Evolutionary conservation across 2,888 invertebrate species (phyloP), one percentile per base, ranked within the genome.

Genomic region (Limulus polyphemus): DNA sequence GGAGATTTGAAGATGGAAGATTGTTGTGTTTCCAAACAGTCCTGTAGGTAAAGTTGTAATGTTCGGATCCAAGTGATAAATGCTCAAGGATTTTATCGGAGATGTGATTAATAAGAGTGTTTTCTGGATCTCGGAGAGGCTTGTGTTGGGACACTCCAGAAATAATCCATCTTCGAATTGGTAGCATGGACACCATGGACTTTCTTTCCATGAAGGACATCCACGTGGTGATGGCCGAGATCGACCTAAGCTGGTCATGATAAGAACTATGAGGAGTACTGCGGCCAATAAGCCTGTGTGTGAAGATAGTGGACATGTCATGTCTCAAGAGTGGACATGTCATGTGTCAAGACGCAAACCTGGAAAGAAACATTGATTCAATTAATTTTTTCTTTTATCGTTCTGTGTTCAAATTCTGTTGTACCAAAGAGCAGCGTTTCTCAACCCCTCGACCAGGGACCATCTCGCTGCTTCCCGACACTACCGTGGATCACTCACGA

Each of bases 121-220:
- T 70, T 82, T 81, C 75, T 83, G 84, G 70, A 91, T 81, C 57
- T 87, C 84, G 67, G 81, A 80, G 55, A 87, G 83, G 60, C 87
- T 87, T 55, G 88, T 88, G 59, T 87, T 87, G 54, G 90, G 88
- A 76, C 91, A 92, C 77, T 92, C 91, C 73, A 92, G 81, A 79
- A 88, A 90, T 67, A 92, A 81, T 64, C 90, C 91, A 79, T 90
- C 90, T 78, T 90, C 90, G 77, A 91, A 89, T 77, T 88, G 88
- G 81, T 90, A 91, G 78, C 92, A 93, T 10, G 90, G 89, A 77
- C 92, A 93, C 70, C 71, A 73, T 16, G 74, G 67, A 13, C 67
- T 67, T 14, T 67, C 64, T 46, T 64, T 62, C 57, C 63, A 65
- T 12, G 62, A 61, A 10, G 66, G 66, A 47, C 66, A 66, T 47